Conservation (phyloP, 2,797 vertebrate genomes). For the Heterohyrax brucei region DNA sequence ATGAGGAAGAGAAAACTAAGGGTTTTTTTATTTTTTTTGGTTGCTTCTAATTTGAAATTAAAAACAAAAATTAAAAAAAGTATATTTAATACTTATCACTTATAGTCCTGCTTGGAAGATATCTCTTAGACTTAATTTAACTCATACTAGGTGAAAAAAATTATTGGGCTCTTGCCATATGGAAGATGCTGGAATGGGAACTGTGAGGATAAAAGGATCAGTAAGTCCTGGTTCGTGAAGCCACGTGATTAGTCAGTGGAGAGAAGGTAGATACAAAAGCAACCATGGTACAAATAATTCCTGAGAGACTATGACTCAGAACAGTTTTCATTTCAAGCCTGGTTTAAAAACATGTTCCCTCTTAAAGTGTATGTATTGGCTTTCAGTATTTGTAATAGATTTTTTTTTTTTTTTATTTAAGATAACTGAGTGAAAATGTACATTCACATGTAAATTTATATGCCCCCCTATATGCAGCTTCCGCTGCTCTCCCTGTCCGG, state of each 20-base stretch:
- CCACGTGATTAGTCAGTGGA: too few species aligned
- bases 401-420: too few species aligned
- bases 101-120: neutral
- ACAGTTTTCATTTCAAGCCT: neutral
- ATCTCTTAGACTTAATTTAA: neutral
- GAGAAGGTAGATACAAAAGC: neutral
- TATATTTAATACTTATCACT: neutral
- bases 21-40: neutral
- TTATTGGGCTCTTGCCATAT: neutral
- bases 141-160: neutral
- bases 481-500: too few species aligned
- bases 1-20: conserved; percentile 11
- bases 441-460: too few species aligned
- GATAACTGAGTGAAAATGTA: too few species aligned
- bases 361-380: neutral
- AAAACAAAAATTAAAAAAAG: neutral
- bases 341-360: neutral
- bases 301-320: neutral
- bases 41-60: neutral
- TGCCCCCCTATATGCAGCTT: too few species aligned
- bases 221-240: neutral
- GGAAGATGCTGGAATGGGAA: neutral
- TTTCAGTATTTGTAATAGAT: neutral
- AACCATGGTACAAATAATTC: neutral
- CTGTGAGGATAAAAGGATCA: neutral